Evolutionary conservation across 92 coral and sea anemone species (phyloP).

Genomic region (Heliopora coerulea): DNA sequence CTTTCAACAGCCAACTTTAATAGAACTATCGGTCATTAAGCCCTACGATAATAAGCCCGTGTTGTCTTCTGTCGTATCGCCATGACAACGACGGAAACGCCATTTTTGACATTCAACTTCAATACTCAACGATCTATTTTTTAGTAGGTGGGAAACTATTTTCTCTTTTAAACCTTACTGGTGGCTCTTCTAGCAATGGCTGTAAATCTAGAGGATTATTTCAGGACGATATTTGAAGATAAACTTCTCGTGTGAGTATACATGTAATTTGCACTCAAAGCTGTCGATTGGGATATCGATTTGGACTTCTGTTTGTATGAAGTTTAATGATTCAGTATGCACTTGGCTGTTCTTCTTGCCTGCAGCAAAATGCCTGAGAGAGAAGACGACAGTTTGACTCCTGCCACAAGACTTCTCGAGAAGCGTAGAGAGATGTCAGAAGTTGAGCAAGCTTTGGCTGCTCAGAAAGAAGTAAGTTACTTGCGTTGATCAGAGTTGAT

Average conservation of each 20-base stretch:
- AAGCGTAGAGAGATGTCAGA: constrained; percentile 99
- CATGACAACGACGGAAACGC: constrained; percentile 32
- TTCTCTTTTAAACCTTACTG: not conserved
- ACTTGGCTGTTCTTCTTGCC: not conserved
- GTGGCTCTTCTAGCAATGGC: constrained; percentile 52
- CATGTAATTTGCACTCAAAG: no score
- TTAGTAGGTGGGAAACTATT: constrained; percentile 34
- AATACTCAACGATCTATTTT: not conserved
- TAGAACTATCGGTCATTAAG: not conserved
- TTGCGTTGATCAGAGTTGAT: no score
- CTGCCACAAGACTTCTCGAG: constrained; percentile 95
- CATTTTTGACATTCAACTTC: constrained; percentile 22
- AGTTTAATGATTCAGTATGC: not conserved
- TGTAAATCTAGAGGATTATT: constrained; percentile 91
- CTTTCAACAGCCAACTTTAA: not conserved
- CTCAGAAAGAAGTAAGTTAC: constrained; percentile 88
- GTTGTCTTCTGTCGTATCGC: constrained; percentile 32
- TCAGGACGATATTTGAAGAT: constrained; percentile 98
- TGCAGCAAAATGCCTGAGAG: constrained; percentile 98
- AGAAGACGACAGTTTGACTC: constrained; percentile 96
- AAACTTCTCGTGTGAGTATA: constrained; percentile 96
- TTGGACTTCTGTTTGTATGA: no score
- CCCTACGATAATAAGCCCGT: constrained; percentile 13
- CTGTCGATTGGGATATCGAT: no score
- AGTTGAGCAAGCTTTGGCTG: constrained; percentile 95